Conservation (phyloP, 2,113 vertebrate species). For the Aphelocoma coerulescens region DNA sequence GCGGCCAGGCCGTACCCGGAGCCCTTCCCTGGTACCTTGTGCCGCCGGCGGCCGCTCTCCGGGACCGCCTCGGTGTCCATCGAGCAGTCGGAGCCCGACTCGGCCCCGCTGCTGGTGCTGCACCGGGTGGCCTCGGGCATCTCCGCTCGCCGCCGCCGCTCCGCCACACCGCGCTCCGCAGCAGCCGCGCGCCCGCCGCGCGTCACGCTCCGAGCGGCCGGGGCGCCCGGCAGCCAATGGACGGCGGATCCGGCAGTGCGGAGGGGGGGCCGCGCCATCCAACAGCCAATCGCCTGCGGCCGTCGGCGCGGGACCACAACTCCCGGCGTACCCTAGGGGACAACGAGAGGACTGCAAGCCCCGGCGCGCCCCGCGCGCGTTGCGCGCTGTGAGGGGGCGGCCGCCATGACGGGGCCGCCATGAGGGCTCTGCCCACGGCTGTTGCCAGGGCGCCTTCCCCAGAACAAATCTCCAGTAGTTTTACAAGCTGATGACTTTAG, state of each 20-base stretch:
- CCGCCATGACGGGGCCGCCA: neutral
- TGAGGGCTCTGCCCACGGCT: neutral
- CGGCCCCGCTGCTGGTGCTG: neutral
- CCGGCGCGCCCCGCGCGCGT: neutral
- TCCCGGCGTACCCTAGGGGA: neutral
- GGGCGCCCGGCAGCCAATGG: neutral
- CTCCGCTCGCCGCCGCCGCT: neutral
- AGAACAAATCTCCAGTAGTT: accelerated
- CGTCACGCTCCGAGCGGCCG: neutral
- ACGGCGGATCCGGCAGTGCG: neutral
- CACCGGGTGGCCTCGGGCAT: conserved; percentile 18
- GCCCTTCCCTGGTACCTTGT: neutral
- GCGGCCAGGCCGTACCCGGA: neutral
- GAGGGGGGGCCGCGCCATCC: accelerated
- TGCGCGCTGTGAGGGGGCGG: neutral
- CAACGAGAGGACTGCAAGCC: accelerated
- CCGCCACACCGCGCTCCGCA: neutral
- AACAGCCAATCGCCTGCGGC: neutral
- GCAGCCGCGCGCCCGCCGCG: neutral
- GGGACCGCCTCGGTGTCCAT: neutral
- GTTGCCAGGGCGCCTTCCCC: accelerated
- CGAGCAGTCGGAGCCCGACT: conserved; percentile 12
- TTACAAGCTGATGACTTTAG: accelerated
- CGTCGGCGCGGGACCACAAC: accelerated
- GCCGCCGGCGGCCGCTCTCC: neutral